phyloP scores from a whole-genome alignment of 2,797 vertebrate genomes.

The Leuciscus waleckii region DNA sequence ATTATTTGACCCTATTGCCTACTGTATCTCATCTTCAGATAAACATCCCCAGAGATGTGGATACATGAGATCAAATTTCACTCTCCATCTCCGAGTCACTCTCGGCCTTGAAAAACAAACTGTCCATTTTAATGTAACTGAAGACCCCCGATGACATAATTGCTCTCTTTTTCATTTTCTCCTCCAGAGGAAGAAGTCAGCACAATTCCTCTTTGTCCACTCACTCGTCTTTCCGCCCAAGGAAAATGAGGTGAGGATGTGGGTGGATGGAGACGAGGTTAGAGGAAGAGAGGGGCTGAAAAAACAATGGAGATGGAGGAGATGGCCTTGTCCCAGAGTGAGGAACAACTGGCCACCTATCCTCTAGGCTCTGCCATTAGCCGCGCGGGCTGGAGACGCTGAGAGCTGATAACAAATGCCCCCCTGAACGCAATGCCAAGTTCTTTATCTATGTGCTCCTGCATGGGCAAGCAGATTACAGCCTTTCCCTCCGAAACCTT shows the following conservation, averaged over 20 bases:
- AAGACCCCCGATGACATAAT: constrained; percentile 57
- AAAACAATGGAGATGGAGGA: constrained; percentile 57
- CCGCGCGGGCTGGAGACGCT: constrained; percentile 72
- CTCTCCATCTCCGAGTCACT: constrained; percentile 49
- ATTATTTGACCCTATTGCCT: constrained; percentile 7
- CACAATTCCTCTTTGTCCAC: constrained; percentile 74
- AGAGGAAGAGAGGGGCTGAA: constrained; percentile 67
- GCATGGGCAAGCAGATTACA: constrained; percentile 80
- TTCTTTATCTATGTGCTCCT: constrained; percentile 80
- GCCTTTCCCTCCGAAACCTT: constrained; percentile 70
- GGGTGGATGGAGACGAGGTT: constrained; percentile 68
- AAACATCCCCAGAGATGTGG: background rate
- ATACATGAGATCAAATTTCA: constrained; percentile 33
- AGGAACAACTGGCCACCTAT: constrained; percentile 63
- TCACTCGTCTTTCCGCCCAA: constrained; percentile 73
- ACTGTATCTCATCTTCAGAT: constrained; percentile 17
- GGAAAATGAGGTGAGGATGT: constrained; percentile 79
- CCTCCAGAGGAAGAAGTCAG: constrained; percentile 51
- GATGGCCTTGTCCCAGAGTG: constrained; percentile 67
- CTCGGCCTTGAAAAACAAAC: constrained; percentile 49
- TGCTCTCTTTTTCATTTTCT: constrained; percentile 50
- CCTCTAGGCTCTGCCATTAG: constrained; percentile 64
- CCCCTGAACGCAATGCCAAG: constrained; percentile 73
- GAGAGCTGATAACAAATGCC: constrained; percentile 75
- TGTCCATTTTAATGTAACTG: constrained; percentile 56